Evolutionary conservation across 1,140 invertebrate genomes (phyloP).

Genomic region (Neodiprion lecontei): DNA sequence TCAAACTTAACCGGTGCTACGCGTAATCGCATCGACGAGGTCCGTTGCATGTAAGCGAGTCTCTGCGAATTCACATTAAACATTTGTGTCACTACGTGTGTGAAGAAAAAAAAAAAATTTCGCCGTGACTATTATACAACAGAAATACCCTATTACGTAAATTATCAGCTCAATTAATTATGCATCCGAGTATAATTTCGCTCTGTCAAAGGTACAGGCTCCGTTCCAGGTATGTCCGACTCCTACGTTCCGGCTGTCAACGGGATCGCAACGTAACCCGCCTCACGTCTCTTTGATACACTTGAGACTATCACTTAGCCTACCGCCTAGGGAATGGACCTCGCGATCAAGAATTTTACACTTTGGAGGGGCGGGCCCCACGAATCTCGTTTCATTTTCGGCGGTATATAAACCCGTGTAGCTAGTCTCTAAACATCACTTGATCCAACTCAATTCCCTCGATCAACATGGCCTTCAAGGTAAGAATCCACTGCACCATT

Average conservation of each 20-base stretch:
- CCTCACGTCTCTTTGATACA: neutral
- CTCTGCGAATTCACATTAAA: too few species aligned
- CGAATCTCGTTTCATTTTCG: neutral
- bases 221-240: neutral
- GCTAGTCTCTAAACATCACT: neutral
- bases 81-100: too few species aligned
- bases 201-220: neutral
- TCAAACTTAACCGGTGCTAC: too few species aligned
- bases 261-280: neutral
- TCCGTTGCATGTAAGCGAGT: too few species aligned
- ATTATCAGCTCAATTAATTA: neutral
- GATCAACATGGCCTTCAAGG: conserved; percentile 4
- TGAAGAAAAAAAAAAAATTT: too few species aligned
- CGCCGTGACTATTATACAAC: neutral
- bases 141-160: neutral
- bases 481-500: neutral
- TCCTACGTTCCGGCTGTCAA: neutral
- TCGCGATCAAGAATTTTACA: neutral
- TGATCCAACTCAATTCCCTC: conserved; percentile 2
- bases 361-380: neutral
- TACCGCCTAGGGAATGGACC: neutral
- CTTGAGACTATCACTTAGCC: neutral
- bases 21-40: too few species aligned
- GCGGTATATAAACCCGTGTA: neutral
- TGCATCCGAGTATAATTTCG: neutral